Base-by-base conservation (phyloP, 2,797 vertebrate species). In the Sebastes variabilis region DNA sequence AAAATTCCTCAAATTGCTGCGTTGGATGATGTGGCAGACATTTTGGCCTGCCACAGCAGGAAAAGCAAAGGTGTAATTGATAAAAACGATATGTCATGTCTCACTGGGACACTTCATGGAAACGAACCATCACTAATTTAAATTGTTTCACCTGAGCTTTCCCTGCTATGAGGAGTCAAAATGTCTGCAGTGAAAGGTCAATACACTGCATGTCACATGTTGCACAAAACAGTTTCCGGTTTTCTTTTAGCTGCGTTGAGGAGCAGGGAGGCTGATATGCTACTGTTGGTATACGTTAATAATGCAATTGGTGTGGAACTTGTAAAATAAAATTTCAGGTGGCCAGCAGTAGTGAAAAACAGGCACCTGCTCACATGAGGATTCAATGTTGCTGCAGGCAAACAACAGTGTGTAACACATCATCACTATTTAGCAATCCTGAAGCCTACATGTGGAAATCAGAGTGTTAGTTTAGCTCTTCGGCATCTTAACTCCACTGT, bases 401-500 rank as follows among this genome's bases (percentile, higher is more conserved):
- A 20, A 24, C 52, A 27, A 27, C 49, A 24, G 11, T 4, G 32
- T 8, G 3, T 12, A 34, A 59, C 64, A 30, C 20, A 12, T 11
- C 22, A 34, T 42, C 6, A 42, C 38, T 18, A 16, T 42, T 42
- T 7, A 42, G 42, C 18, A 9, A 60, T n/a, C n/a, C 22, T 46
- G 42, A 46, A 46, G 42, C 49, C 49, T n/a, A 10, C 8, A 20
- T 42, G 72, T 79, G 25, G 18, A 77, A 52, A 58, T 59, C 20
- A 4, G 67, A 34, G 25, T 75, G n/a, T 12, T 16, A 5, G 27
- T 60, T 68, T 25, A 12, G 18, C 72, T 71, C 34, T 38, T 54
- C 38, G 59, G 66, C 20, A 36, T 79, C 59, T 34, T 14, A 64
- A 67, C 65, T 74, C 71, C 62, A 64, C 42, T 58, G 77, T 80